Percentiles rank a stretch among this genome's conserved stretches.
These are phyloP conservation scores for Rhadinocentrus ornatus DNA, from an alignment of 2,797 vertebrate genomes.

Conservation along the genomic window DNA sequence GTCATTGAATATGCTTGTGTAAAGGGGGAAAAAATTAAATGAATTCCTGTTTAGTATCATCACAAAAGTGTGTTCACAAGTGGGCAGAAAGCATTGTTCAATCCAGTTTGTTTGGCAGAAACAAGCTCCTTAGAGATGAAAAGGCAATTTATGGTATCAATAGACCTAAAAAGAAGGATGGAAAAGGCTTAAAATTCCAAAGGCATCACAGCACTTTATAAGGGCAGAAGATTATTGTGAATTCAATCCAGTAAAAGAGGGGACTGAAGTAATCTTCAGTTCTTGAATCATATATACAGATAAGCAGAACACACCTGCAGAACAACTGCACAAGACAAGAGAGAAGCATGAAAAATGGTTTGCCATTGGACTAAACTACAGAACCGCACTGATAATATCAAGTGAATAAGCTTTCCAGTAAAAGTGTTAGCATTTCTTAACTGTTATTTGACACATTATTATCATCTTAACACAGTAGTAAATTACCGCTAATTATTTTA, in stretches of 20 bases:
- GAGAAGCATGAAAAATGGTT: not conserved
- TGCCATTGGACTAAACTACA: not conserved
- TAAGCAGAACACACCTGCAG: too few relatives aligned
- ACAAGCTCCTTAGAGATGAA: not conserved
- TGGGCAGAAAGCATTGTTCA: not conserved
- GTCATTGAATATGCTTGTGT: too few relatives aligned
- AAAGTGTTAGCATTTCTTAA: too few relatives aligned
- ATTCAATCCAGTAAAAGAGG: not conserved
- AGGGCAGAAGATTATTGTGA: not conserved
- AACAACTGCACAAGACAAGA: not conserved
- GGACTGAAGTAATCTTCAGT: too few relatives aligned
- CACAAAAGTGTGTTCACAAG: not conserved
- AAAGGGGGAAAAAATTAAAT: not conserved
- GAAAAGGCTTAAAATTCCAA: not conserved
- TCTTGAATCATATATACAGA: too few relatives aligned
- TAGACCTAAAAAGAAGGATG: not conserved
- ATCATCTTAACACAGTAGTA: too few relatives aligned
- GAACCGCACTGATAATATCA: not conserved
- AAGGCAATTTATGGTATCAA: not conserved
- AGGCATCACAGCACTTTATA: not conserved
- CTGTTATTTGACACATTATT: too few relatives aligned
- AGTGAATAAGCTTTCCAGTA: not conserved
- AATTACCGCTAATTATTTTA: too few relatives aligned
- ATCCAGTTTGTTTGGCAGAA: not conserved
- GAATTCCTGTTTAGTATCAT: not conserved